Evolutionary conservation across 2,113 vertebrate genomes (phyloP).

Genomic region (Cyprinus carpio): DNA sequence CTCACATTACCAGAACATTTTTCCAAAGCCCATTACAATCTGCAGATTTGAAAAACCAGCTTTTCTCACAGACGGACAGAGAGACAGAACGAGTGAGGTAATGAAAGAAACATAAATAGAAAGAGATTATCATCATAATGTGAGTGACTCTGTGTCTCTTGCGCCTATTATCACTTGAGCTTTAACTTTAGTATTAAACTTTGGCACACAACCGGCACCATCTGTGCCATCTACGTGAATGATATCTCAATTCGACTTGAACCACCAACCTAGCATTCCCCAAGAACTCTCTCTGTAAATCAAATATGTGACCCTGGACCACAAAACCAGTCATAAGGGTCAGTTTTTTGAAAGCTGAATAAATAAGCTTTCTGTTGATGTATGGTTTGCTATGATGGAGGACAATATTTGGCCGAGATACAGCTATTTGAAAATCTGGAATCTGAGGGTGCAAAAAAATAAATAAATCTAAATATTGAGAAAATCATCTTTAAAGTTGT

Average conservation of each 20-base stretch:
- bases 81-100: constrained; percentile 9
- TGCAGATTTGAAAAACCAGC: constrained; percentile 70
- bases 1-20: constrained; percentile 76
- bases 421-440: too few species aligned
- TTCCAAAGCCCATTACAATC: constrained; percentile 76
- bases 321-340: too few species aligned
- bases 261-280: not conserved
- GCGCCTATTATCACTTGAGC: not conserved
- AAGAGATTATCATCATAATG: not conserved
- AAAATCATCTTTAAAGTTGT: too few species aligned
- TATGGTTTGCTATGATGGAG: too few species aligned
- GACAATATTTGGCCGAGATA: too few species aligned
- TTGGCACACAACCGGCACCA: not conserved
- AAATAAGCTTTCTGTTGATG: too few species aligned
- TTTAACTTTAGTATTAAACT: not conserved
- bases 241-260: not conserved
- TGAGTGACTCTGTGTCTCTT: constrained; percentile 9
- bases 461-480: too few species aligned
- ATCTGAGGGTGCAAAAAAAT: too few species aligned
- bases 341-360: too few species aligned
- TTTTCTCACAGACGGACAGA: constrained; percentile 37
- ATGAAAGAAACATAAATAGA: constrained; percentile 22
- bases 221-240: not conserved
- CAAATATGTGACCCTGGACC: too few species aligned
- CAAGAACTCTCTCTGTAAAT: not conserved